Evolutionary conservation across 2,797 vertebrate genomes (phyloP), one percentile per base, ranked within the genome.

Genomic region (Sebastes kiyomatsui): DNA sequence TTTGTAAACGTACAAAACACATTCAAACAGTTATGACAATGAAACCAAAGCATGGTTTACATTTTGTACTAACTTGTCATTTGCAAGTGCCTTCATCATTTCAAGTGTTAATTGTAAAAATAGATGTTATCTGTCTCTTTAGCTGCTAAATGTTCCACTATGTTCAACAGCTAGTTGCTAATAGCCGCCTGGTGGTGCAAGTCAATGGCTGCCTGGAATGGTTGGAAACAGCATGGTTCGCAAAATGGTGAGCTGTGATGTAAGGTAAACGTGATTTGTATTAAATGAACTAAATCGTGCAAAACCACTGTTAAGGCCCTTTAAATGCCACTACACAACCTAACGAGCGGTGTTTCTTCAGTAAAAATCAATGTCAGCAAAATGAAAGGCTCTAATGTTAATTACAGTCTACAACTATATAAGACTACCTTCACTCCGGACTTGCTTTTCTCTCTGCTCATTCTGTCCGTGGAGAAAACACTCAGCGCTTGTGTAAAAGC

Each of bases 401-500:
- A 92, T 91, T 88, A 86, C 73, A 67, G 85, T 89, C 86, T 80
- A 23, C 46, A 42, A 22, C 72, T 67, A 72, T 59, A 85, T 52
- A 18, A 75, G 82, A 85, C 67, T 77, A 75, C 87, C 88, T 87
- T 91, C 75, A 70, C 66, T 79, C 85, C 27, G 9, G 30, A 72
- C 75, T 72, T 62, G 60, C 62, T 88, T 82, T 85, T 79, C 85
- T 77, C 75, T 76, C 67, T 16, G 66, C 75, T 83, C 42, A 85
- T 90, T 86, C 35, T 61, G 58, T 80, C 78, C 7, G n/a, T 64
- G 80, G 66, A 88, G 80, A 87, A 91, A 94, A 88, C 83, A 83
- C 84, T 89, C 68, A 3, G 70, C 84, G 71, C 87, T 84, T 80
- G 78, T 89, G 84, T 86, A 82, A 87, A 81, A 87, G 85, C 86